Conservation (phyloP, 2,888 invertebrate species). For the Pristionchus exspectatus region DNA sequence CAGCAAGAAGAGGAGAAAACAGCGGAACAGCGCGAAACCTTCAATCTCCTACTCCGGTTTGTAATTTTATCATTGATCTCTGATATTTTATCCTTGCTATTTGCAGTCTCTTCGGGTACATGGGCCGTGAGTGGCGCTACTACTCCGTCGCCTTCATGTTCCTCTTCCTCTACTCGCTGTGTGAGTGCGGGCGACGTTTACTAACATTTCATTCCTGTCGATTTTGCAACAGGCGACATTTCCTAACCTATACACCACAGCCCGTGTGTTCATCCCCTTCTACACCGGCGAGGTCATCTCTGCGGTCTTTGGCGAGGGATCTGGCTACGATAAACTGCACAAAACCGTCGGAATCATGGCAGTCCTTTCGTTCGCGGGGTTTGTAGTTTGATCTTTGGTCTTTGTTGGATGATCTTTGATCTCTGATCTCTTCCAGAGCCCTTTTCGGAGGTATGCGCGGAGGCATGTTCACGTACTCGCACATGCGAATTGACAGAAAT, state of each 20-base stretch:
- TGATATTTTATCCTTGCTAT: no score
- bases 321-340: slow-evolving; percentile 74
- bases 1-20: slow-evolving; percentile 71
- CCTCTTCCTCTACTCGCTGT: slow-evolving; percentile 75
- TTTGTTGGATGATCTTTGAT: not conserved
- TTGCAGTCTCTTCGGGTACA: slow-evolving; percentile 71
- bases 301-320: slow-evolving; percentile 73
- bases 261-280: slow-evolving; percentile 78
- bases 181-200: slow-evolving; percentile 61
- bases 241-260: slow-evolving; percentile 58
- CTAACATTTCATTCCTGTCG: not conserved
- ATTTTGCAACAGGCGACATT: slow-evolving; percentile 6
- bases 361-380: slow-evolving; percentile 66
- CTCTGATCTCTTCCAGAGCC: slow-evolving; percentile 71
- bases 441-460: slow-evolving; percentile 79
- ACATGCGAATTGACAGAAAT: slow-evolving; percentile 76
- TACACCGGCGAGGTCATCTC: slow-evolving; percentile 78
- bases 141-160: slow-evolving; percentile 76
- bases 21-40: slow-evolving; percentile 75
- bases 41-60: slow-evolving; percentile 70
- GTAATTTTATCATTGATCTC: no score
- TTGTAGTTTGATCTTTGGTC: not conserved
- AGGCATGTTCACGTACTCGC: slow-evolving; percentile 79
- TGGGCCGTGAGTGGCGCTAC: slow-evolving; percentile 76
- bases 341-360: slow-evolving; percentile 74